Evolutionary conservation across 2,797 vertebrate genomes (phyloP), one percentile per base, ranked within the genome.

Genomic region (Numenius phaeopus): DNA sequence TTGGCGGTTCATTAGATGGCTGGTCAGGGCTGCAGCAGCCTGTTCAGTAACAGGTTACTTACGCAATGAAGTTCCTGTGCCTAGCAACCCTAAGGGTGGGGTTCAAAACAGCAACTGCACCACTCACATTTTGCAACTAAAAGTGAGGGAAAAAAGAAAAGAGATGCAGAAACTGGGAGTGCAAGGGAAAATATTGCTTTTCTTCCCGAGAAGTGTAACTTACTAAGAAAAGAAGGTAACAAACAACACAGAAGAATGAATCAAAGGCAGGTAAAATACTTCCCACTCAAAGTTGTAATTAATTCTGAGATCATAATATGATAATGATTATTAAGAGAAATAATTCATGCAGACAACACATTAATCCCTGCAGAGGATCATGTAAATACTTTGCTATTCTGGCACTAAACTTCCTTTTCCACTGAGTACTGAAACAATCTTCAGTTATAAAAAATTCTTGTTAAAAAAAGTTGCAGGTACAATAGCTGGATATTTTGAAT

Each of bases 71-170:
- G 34, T 78, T 96, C 80, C 42, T 94, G 85, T 82, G 88, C 96
- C 34, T 97, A 97, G 97, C 97, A 97, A 98, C 97, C 59, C 89
- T 30, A 50, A 86, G 95, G 97, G 97, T 58, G 95, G 95, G 55
- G 95, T 86, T 88, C 94, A 93, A 97, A 98, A 94, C 89, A 97
- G 92, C 90, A 97, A 94, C 90, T 55, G 59, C 78, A 59, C 42
- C 91, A 77, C 44, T 14, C 66, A 85, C 71, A 40, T 76, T 93
- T n/a, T 90, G 85, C 75, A 87, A 73, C 10, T 49, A 44, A 73
- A 83, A 54, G 58, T 24, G 61, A 46, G 79, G 75, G 90, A 46
- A 92, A 90, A 47, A 71, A 89, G 50, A 73, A 34, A 52, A 76
- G 29, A 54, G 24, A 92, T 34, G 14, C 34, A 52, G 59, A 47